These are phyloP conservation scores for Archips xylosteana DNA, from an alignment of 2,888 invertebrate genomes.

Conservation along the genomic window DNA sequence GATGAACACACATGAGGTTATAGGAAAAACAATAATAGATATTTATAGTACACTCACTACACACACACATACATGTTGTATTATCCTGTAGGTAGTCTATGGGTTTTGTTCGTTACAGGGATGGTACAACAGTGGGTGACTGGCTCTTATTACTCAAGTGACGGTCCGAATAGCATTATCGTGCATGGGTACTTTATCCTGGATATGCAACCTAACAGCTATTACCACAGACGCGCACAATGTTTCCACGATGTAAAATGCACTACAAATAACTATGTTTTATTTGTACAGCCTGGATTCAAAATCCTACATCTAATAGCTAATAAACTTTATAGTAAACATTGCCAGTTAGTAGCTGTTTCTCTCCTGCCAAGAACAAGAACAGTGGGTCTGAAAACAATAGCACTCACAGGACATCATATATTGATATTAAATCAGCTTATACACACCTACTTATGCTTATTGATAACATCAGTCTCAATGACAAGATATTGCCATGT, in stretches of 20 bases:
- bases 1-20: constrained; percentile 43
- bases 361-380: constrained; percentile 57
- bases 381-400: constrained; percentile 55
- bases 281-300: constrained; percentile 82
- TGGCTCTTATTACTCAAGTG: constrained; percentile 14
- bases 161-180: constrained; percentile 34
- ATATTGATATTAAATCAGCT: constrained; percentile 39
- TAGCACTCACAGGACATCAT: constrained; percentile 43
- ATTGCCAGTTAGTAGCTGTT: constrained; percentile 64
- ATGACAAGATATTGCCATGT: constrained; percentile 69
- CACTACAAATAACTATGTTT: constrained; percentile 81
- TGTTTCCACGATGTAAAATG: constrained; percentile 79
- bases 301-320: constrained; percentile 82
- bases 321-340: constrained; percentile 76
- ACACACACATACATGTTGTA: constrained; percentile 37
- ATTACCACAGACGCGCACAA: constrained; percentile 77
- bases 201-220: constrained; percentile 71
- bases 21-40: constrained; percentile 37
- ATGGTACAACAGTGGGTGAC: constrained; percentile 4
- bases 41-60: constrained; percentile 42
- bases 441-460: constrained; percentile 53
- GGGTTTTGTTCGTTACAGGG: constrained; percentile 23
- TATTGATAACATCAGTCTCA: constrained; percentile 81
- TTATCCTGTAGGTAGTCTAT: constrained; percentile 33
- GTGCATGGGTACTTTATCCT: constrained; percentile 64